These are phyloP conservation scores for Diplosoma virens DNA, from an alignment of 23 tunicate genomes.

Conservation along the genomic window DNA sequence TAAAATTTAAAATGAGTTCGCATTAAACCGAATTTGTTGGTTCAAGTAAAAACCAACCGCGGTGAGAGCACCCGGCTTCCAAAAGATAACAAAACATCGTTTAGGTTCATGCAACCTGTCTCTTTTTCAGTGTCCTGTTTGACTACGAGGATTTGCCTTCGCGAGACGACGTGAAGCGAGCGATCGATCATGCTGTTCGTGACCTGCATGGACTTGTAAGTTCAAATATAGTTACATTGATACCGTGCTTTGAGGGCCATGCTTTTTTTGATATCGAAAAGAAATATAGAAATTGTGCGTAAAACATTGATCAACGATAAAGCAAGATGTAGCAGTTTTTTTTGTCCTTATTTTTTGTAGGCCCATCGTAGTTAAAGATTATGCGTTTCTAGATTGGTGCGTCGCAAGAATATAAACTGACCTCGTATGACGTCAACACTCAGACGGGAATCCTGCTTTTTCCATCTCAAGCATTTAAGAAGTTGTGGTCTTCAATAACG, in stretches of 20 bases:
- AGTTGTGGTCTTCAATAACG: conserved; percentile 4
- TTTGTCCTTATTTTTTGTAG: background rate
- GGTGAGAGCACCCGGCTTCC: no score
- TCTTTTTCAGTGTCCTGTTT: no score
- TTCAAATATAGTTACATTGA: background rate
- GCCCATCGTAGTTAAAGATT: background rate
- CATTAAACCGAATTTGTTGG: no score
- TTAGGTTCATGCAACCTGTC: no score
- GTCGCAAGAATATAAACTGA: background rate
- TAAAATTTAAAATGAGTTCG: no score
- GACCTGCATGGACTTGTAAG: conserved; percentile 15
- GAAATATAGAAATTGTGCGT: no score
- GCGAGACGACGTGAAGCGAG: background rate
- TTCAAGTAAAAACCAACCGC: no score
- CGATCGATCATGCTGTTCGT: conserved; percentile 8
- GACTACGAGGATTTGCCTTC: background rate
- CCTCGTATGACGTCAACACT: background rate
- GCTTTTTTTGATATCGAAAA: no score
- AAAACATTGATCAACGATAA: no score
- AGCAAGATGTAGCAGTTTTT: no score
- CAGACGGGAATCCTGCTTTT: background rate
- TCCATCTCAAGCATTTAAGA: background rate
- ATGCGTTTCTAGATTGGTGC: background rate
- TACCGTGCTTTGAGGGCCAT: no score
- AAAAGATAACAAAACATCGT: no score